A percentile compares a stretch with the other conserved stretches of the same genome.
phyloP scores from a whole-genome alignment of 2,113 vertebrate genomes.

The Ophiodon elongatus region DNA sequence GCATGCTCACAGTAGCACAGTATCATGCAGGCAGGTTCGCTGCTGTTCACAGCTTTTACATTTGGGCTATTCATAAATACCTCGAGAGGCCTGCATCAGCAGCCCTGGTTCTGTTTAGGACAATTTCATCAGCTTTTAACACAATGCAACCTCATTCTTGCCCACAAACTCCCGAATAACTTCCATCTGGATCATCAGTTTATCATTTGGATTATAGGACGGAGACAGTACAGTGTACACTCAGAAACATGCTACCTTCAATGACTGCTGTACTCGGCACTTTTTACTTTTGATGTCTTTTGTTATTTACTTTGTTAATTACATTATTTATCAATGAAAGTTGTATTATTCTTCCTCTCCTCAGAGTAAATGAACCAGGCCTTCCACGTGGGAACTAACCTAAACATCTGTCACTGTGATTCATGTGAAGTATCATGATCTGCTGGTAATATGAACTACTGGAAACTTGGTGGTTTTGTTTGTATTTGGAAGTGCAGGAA shows the following conservation, averaged over 20 bases:
- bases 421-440: neutral
- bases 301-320: neutral
- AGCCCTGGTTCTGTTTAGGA: neutral
- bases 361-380: neutral
- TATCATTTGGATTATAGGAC: neutral
- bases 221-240: neutral
- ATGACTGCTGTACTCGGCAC: neutral
- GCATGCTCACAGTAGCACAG: neutral
- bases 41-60: neutral
- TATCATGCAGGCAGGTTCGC: neutral
- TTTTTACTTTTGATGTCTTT: neutral
- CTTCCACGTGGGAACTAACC: neutral
- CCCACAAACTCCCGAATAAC: neutral
- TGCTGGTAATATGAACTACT: conserved; percentile 25
- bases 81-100: neutral
- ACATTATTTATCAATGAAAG: neutral
- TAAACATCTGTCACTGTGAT: conserved; percentile 4
- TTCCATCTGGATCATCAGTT: neutral
- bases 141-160: neutral
- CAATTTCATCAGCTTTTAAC: neutral
- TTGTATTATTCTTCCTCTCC: neutral
- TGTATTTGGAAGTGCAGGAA: conserved; percentile 47
- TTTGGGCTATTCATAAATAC: neutral
- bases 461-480: conserved; percentile 40
- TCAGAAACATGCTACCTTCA: neutral